Conservation (phyloP, 2,113 vertebrate genomes). For the Kryptolebias marmoratus region DNA sequence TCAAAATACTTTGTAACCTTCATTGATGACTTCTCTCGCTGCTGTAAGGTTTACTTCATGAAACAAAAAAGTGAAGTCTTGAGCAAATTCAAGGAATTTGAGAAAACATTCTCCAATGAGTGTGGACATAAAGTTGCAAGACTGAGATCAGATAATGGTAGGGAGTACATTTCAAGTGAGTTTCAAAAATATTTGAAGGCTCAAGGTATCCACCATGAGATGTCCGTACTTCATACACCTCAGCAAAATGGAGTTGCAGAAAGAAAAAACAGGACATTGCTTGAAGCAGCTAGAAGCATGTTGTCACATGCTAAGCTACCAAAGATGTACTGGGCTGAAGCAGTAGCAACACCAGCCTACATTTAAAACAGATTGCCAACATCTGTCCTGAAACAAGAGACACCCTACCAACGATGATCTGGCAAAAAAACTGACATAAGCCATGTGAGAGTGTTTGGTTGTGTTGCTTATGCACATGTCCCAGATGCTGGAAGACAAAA, state of each 20-base stretch:
- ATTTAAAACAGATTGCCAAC: constrained; percentile 5
- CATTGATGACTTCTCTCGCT: constrained; percentile 19
- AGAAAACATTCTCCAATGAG: constrained; percentile 16
- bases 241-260: constrained; percentile 8
- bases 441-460: constrained; percentile 15
- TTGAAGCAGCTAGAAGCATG: neutral
- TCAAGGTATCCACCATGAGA: neutral
- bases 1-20: constrained; percentile 30
- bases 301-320: constrained; percentile 1
- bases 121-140: neutral
- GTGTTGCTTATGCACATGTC: constrained; percentile 16
- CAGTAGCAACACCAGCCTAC: constrained; percentile 14
- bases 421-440: neutral
- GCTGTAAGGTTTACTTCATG: constrained; percentile 18
- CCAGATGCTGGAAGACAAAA: constrained; percentile 5
- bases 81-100: constrained; percentile 24
- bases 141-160: too few relatives aligned
- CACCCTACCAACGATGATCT: neutral
- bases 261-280: neutral
- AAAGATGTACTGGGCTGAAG: constrained; percentile 5
- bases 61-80: constrained; percentile 20
- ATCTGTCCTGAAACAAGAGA: constrained; percentile 1
- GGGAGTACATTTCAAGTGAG: neutral
- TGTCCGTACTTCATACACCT: neutral
- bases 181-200: constrained; percentile 19